These are phyloP conservation scores for Eumerus sabulonum DNA, from an alignment of 2,888 invertebrate species.

Conservation along the genomic window DNA sequence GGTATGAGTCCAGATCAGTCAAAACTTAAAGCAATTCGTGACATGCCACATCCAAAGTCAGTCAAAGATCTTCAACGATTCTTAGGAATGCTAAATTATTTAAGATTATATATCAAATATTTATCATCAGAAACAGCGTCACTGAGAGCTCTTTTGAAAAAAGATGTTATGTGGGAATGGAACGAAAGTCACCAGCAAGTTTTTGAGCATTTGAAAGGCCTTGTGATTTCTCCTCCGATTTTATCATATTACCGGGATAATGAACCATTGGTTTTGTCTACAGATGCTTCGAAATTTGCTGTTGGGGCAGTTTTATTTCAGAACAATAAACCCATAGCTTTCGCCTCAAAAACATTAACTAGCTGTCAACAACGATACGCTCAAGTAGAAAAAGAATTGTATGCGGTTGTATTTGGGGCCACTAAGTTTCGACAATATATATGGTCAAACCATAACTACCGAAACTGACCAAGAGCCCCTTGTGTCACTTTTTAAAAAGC, in stretches of 20 bases:
- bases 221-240: conserved; percentile 25
- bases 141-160: conserved; percentile 33
- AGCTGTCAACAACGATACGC: conserved; percentile 29
- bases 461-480: too few relatives aligned
- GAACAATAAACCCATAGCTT: conserved; percentile 17
- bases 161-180: conserved; percentile 57
- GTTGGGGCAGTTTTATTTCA: conserved; percentile 43
- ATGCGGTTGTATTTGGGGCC: not conserved
- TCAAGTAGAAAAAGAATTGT: conserved; percentile 71
- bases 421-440: too few relatives aligned
- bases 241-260: conserved; percentile 55
- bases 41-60: not conserved
- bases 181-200: conserved; percentile 32
- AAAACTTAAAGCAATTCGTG: conserved; percentile 4
- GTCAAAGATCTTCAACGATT: conserved; percentile 1
- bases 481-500: conserved; percentile 8
- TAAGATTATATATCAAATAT: conserved; percentile 8
- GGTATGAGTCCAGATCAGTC: conserved; percentile 2
- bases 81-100: conserved; percentile 5
- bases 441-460: too few relatives aligned
- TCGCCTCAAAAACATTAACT: conserved; percentile 37
- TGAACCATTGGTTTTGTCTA: conserved; percentile 57
- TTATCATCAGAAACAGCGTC: conserved; percentile 15
- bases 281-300: conserved; percentile 47
- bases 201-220: conserved; percentile 44